A percentile compares a stretch with the other conserved stretches of the same genome.
Conservation (phyloP, 1,140 invertebrate genomes). For the Nephila pilipes region DNA sequence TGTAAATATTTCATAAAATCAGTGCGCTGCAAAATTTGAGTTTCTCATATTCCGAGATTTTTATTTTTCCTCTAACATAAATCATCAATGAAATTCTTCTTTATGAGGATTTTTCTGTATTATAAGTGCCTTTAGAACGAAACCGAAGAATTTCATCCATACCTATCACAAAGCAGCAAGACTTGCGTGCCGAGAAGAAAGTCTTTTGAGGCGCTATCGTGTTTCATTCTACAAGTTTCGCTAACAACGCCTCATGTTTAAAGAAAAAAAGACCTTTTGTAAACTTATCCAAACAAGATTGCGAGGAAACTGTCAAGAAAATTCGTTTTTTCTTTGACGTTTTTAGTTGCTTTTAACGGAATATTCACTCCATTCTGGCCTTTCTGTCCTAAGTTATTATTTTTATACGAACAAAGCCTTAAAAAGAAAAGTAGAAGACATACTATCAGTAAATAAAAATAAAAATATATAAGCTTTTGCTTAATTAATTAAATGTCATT, state of each 20-base stretch:
- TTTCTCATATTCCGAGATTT: too few relatives aligned
- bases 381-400: too few relatives aligned
- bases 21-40: too few relatives aligned
- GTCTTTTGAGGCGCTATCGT: neutral
- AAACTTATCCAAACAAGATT: neutral
- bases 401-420: too few relatives aligned
- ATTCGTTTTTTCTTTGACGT: neutral
- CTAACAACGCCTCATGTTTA: constrained; percentile 5
- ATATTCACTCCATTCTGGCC: too few relatives aligned
- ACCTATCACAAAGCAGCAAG: neutral
- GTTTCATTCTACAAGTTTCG: neutral
- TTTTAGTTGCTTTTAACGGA: neutral
- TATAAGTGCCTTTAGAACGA: neutral
- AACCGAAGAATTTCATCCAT: neutral
- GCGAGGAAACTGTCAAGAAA: neutral
- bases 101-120: neutral
- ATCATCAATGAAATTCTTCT: too few relatives aligned
- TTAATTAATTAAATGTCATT: too few relatives aligned
- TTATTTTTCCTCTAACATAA: too few relatives aligned
- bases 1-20: too few relatives aligned
- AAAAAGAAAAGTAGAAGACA: too few relatives aligned
- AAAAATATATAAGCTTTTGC: too few relatives aligned
- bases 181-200: neutral
- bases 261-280: neutral
- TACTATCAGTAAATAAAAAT: too few relatives aligned